phyloP scores from a whole-genome alignment of 2,797 vertebrate genomes.

The Harpia harpyja region DNA sequence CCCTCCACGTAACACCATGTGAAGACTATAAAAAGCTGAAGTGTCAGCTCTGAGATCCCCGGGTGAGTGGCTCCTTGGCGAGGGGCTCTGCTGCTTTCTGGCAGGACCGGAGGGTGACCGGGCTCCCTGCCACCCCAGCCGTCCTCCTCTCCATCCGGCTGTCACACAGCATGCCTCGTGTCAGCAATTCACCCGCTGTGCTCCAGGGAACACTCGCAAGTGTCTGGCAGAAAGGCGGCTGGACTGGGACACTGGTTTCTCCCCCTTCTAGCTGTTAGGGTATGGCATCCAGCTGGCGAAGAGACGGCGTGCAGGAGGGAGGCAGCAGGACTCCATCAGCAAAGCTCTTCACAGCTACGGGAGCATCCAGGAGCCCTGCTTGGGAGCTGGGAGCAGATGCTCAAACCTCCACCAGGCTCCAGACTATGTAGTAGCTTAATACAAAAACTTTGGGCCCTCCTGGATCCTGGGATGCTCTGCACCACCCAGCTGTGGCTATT shows the following conservation, averaged over 20 bases:
- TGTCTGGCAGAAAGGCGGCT: neutral
- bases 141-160: neutral
- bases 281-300: fast-evolving
- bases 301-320: neutral
- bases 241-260: neutral
- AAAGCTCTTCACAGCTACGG: neutral
- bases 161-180: fast-evolving
- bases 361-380: neutral
- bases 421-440: fast-evolving
- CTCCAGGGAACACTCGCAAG: neutral
- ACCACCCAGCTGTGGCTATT: neutral
- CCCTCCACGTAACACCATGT: fast-evolving
- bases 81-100: neutral
- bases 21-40: neutral
- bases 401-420: neutral
- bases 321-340: neutral
- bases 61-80: fast-evolving
- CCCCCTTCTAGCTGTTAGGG: neutral
- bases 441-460: neutral
- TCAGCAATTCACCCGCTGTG: neutral
- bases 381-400: neutral
- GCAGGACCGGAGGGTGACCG: fast-evolving
- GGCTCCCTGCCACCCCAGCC: fast-evolving
- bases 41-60: fast-evolving
- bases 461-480: fast-evolving